Evolutionary conservation across 2,797 vertebrate species (phyloP).

Genomic region (Rhinatrema bivittatum): DNA sequence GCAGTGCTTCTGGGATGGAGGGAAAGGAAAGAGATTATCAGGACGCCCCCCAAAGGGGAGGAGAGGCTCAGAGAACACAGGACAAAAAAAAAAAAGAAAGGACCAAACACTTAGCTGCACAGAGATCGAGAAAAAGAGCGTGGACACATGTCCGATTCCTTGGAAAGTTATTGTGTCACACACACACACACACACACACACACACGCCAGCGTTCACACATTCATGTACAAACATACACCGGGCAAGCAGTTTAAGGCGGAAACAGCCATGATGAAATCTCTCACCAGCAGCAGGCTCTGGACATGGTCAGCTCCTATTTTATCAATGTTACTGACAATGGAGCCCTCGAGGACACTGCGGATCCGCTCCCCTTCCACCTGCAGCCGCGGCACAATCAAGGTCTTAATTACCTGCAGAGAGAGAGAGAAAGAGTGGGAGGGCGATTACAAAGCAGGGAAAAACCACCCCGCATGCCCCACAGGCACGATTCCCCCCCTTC

Average conservation of each 20-base stretch:
- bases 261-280: not conserved
- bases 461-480: not conserved
- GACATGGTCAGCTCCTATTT: slow-evolving; percentile 89
- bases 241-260: too few species aligned
- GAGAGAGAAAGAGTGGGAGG: not conserved
- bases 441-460: too few species aligned
- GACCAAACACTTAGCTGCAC: too few species aligned
- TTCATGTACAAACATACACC: not conserved
- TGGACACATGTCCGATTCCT: too few species aligned
- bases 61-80: too few species aligned
- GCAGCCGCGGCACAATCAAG: slow-evolving; percentile 76
- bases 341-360: slow-evolving; percentile 77
- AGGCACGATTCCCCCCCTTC: not conserved
- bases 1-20: slow-evolving; percentile 43
- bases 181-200: not conserved
- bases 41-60: too few species aligned
- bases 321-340: slow-evolving; percentile 84
- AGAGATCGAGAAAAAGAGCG: too few species aligned
- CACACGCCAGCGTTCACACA: not conserved
- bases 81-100: too few species aligned
- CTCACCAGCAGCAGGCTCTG: slow-evolving; percentile 75
- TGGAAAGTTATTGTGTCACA: not conserved
- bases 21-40: too few species aligned
- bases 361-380: slow-evolving; percentile 78
- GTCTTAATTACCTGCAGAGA: slow-evolving; percentile 81